Base-by-base conservation (phyloP, 2,888 invertebrate genomes). In the Lysandra bellargus region DNA sequence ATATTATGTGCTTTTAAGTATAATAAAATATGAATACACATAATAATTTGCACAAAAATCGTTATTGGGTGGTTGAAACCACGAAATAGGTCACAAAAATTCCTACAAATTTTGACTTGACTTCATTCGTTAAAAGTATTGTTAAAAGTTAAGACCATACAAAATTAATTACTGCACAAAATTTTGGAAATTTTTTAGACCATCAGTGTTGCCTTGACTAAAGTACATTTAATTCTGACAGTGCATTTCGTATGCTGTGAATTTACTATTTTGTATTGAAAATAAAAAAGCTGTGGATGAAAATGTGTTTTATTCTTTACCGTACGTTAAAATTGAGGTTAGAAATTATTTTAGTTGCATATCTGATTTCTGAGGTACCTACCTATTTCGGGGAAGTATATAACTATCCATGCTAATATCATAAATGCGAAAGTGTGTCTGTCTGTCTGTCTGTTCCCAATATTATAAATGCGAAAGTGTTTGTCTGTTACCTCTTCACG, bases 191-290 rank as follows among this genome's bases (percentile, higher is more conserved):
- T n/a, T n/a, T 74, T 74, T 74, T 74, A 17, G 7, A 74, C 5
- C 0, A 40, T 73, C n/a, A 30, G 49, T 76, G 76, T 76, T 76
- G 76, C 17, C 57, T 76, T 76, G n/a, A n/a, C 12, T 75, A 40
- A 74, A 75, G 57, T 76, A 76, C 76, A 57, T 76, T 33, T 33
- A 53, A 30, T 75, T 75, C 12, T 14, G 44, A 76, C 57, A 76
- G 76, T 76, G 33, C 57, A 76, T 76, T 76, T 76, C 33, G 49
- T 53, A 57, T 53, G 57, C 76, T 76, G 76, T 76, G 76, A 76
- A 76, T 76, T 53, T 49, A 49, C 30, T 57, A 30, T 17, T 57
- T 49, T 49, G 30, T 49, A 76, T n/a, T 53, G 69, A 69, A 53
- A 49, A 57, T 76, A 76, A 76, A 76, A 76, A 57, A 53, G 57